Conservation (phyloP, 1,140 invertebrate genomes). For the Neodiprion fabricii region DNA sequence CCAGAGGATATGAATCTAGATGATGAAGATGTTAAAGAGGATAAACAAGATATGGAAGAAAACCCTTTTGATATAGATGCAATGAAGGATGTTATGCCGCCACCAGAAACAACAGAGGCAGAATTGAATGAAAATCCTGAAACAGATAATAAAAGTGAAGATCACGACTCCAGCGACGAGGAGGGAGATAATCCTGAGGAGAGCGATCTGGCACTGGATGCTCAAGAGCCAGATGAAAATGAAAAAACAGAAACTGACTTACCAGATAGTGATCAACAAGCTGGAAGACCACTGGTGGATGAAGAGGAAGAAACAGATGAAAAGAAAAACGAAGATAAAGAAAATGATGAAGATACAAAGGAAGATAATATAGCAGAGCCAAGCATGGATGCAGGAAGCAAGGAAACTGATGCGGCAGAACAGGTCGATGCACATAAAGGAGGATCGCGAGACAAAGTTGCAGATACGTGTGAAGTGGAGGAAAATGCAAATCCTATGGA, state of each 20-base stretch:
- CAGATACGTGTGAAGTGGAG: constrained; percentile 34
- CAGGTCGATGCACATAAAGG: constrained; percentile 44
- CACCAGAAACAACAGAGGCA: constrained; percentile 36
- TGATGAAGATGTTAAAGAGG: constrained; percentile 69
- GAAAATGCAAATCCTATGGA: constrained; percentile 40
- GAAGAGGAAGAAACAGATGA: constrained; percentile 51
- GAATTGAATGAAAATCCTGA: constrained; percentile 37
- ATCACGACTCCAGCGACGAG: constrained; percentile 43
- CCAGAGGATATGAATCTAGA: constrained; percentile 87
- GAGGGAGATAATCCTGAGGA: constrained; percentile 53
- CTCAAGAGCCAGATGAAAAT: constrained; percentile 54
- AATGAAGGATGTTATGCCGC: constrained; percentile 66
- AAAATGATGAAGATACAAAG: constrained; percentile 51
- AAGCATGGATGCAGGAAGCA: constrained; percentile 43
- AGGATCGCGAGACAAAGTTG: constrained; percentile 52
- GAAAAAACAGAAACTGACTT: constrained; percentile 34
- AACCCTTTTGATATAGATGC: constrained; percentile 86
- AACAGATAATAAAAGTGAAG: constrained; percentile 43
- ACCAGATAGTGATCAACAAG: constrained; percentile 26
- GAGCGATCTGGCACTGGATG: constrained; percentile 57
- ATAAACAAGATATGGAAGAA: constrained; percentile 70
- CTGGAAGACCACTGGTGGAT: constrained; percentile 38
- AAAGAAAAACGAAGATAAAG: constrained; percentile 43
- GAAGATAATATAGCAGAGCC: constrained; percentile 50
- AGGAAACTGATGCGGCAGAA: constrained; percentile 52